Evolutionary conservation across 1,140 invertebrate species (phyloP), one percentile per base, ranked within the genome.

Genomic region (Solen grandis): DNA sequence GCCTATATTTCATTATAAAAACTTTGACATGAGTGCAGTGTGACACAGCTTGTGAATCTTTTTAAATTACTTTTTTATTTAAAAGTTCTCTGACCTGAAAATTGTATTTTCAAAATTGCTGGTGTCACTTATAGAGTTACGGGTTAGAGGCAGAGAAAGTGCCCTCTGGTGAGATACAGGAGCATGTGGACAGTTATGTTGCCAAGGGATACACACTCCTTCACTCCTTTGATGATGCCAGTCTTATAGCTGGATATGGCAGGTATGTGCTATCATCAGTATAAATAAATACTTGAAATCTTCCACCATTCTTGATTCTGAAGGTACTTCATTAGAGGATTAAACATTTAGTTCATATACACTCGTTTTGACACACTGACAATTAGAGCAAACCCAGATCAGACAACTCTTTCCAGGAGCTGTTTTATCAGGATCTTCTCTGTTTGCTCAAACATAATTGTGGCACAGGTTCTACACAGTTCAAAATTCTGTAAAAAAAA

Each of bases 151-250:
- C 89, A 16, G 81, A 84, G 75, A 86, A 88, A 74, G 55, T 74
- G 8, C 82, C 82, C 0, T 83, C 86, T 4, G 60, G 81, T 25
- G 76, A 91, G 38, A 65, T 91, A 13, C 68, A 87, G 63, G 13
- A 82, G 3, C 77, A 69, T 59, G 86, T 90, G 13, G 81, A 89
- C 65, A 66, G 66, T 29, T 81, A 85, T 65, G 86, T 88, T n/a
- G 66, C 66, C 22, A 66, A 88, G 41, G 86, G 84, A 22, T 85
- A 82, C 66, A 66, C 85, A 25, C 87, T 66, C 62, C 84, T 86
- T 69, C 89, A 91, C 73, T 82, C 90, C 4, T 89, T 89, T 85
- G 88, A 91, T 84, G 89, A 90, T 81, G 50, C 62, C 14, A 73
- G 81, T 55, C 83, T 90, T 29, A 87, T 91, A 5, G 84, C 87